phyloP scores from a whole-genome alignment of 2,888 invertebrate genomes.

The Conops quadrifasciatus region DNA sequence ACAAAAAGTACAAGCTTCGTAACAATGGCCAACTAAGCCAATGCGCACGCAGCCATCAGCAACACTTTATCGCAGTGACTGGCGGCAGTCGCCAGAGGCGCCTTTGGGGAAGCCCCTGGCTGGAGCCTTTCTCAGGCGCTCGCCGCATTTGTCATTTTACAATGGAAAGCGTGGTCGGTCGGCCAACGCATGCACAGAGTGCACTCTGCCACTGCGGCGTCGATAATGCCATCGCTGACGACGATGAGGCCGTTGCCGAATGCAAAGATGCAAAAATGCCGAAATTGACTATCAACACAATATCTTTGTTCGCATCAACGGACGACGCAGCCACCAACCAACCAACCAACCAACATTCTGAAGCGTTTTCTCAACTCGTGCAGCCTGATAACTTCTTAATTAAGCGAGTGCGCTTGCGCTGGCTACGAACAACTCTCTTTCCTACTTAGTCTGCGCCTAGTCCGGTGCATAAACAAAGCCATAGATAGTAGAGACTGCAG shows the following conservation, averaged over 20 bases:
- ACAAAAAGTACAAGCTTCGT: no score
- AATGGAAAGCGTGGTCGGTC: not conserved
- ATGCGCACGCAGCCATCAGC: conserved; percentile 34
- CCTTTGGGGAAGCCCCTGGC: conserved; percentile 13
- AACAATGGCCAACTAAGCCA: conserved; percentile 19
- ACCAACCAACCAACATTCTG: not conserved
- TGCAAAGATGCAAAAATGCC: conserved; percentile 10
- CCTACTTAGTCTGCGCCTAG: no score
- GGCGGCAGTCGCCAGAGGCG: conserved; percentile 10
- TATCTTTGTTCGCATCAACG: conserved; percentile 7
- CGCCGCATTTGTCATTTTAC: conserved; percentile 21
- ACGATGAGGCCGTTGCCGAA: not conserved
- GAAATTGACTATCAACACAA: conserved; percentile 16
- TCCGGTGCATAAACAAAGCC: not conserved
- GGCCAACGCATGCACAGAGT: not conserved
- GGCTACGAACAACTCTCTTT: not conserved
- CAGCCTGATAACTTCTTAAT: conserved; percentile 30
- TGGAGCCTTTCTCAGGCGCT: not conserved
- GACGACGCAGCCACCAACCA: not conserved
- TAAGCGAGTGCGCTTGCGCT: conserved; percentile 12
- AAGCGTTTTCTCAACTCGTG: conserved; percentile 26
- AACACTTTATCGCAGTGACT: conserved; percentile 37
- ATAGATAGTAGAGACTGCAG: not conserved
- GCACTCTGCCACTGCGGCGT: not conserved
- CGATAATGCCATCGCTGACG: not conserved